Base-by-base conservation (phyloP, 2,113 vertebrate genomes). In the Pterocles orientalis region DNA sequence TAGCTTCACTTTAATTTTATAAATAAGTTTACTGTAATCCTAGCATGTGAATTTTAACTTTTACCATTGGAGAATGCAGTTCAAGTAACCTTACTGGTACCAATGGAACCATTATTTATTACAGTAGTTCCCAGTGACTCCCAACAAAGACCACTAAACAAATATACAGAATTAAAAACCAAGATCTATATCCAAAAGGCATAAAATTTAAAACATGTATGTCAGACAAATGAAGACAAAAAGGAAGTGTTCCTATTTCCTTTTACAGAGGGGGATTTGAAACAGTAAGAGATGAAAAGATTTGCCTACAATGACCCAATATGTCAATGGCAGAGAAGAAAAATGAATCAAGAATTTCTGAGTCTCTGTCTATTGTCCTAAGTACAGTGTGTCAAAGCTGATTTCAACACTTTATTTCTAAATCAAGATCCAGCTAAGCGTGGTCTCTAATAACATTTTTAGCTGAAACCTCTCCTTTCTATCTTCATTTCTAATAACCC, bases 1-100 rank as follows among this genome's bases (percentile, higher is more conserved):
- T 96, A 98, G 97, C 91, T 98, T 94, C 94, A 92, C 96, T 97
- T 97, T 81, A 97, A 28, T 90, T 93, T 90, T 88, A 90, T 65
- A 94, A 86, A 95, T 79, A 28, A 64, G 9, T 66, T 95, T 90
- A 64, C 50, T 84, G 21, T 84, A 56, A 91, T 68, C 15, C 31
- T 68, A 93, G 31, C 71, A 91, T 21, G 47, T 95, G 86, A 92
- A 84, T 81, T 93, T 80, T 96, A 33, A 92, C 76, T 93, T 94
- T 82, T 81, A 62, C 15, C 4, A 5, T 14, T 81, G 50, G 33
- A 87, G 29, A 78, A 73, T 8, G n/a, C 1, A 2, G 54, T 13
- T 50, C 34, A 71, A 92, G 33, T 20, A 83, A 48, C 24, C 33
- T 66, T 51, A 64, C 0, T 1, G 50, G 12, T 61, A 88, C 88